Percentiles rank a stretch among this genome's conserved stretches.
Evolutionary conservation across 1,140 invertebrate species (phyloP).

Genomic region (Drosophila tropicalis): DNA sequence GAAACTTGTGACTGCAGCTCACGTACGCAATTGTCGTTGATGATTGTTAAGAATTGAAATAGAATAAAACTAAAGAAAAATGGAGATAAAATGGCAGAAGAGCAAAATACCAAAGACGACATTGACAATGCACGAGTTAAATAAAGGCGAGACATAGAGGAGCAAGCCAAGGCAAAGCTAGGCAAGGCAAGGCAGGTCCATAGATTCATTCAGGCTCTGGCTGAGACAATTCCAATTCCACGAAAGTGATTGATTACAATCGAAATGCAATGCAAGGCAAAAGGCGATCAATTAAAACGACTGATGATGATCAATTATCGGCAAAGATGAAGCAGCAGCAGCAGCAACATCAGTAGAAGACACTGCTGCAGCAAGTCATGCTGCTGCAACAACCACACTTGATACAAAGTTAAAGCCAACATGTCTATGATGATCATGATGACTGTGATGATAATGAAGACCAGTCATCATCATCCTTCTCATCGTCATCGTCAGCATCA

Average conservation of each 20-base stretch:
- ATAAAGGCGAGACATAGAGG: not conserved
- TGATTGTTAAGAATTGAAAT: slow-evolving; percentile 43
- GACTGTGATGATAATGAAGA: slow-evolving; percentile 49
- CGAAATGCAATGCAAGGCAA: slow-evolving; percentile 51
- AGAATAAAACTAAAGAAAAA: slow-evolving; percentile 28
- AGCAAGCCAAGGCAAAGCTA: slow-evolving; percentile 1
- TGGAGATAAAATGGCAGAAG: slow-evolving; percentile 14
- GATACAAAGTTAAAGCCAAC: slow-evolving; percentile 54
- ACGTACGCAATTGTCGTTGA: slow-evolving; percentile 58
- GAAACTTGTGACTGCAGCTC: slow-evolving; percentile 38
- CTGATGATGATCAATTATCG: slow-evolving; percentile 81
- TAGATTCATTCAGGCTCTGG: slow-evolving; percentile 56
- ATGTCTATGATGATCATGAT: slow-evolving; percentile 30
- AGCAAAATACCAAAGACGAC: slow-evolving; percentile 3
- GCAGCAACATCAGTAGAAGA: slow-evolving; percentile 2
- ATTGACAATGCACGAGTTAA: slow-evolving; percentile 41
- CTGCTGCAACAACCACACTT: slow-evolving; percentile 31
- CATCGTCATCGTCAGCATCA: slow-evolving; percentile 19
- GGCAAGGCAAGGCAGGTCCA: slow-evolving; percentile 9
- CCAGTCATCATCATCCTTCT: slow-evolving; percentile 59
- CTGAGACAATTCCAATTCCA: slow-evolving; percentile 60
- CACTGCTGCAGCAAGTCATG: slow-evolving; percentile 16
- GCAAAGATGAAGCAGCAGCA: slow-evolving; percentile 46
- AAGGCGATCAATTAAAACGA: slow-evolving; percentile 79
- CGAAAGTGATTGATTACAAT: slow-evolving; percentile 81